A percentile compares a stretch with the other conserved stretches of the same genome.
Conservation (phyloP, 1,140 invertebrate genomes). For the Saccostrea echinata region DNA sequence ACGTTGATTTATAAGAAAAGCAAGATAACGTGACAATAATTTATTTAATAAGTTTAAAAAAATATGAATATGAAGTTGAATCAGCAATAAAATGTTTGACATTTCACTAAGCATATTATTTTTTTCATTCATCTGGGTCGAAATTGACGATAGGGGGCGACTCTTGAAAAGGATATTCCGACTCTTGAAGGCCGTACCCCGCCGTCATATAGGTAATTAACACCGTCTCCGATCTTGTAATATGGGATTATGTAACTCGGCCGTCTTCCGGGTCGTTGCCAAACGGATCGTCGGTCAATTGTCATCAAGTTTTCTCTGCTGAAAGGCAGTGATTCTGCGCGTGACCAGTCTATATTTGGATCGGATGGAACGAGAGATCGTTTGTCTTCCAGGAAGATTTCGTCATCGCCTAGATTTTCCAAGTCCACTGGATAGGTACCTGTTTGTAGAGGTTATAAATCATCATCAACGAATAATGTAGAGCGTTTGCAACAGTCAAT, state of each 20-base stretch:
- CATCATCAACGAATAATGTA: background rate
- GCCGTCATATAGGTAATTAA: background rate
- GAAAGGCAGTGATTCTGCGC: background rate
- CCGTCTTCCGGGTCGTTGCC: background rate
- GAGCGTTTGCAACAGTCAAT: no score
- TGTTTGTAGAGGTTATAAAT: background rate
- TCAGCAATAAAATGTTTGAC: no score
- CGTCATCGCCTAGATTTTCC: background rate
- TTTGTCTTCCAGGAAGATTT: slow-evolving; percentile 9
- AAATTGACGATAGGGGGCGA: background rate
- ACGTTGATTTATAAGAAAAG: no score
- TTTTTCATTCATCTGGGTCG: background rate
- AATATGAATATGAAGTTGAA: no score
- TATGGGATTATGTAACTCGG: background rate
- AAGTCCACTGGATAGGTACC: background rate
- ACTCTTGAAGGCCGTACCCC: slow-evolving; percentile 5
- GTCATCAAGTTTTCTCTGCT: slow-evolving; percentile 1
- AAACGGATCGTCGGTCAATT: background rate
- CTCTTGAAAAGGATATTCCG: background rate
- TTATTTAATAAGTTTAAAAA: no score
- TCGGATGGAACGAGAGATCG: background rate
- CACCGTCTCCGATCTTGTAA: slow-evolving; percentile 3
- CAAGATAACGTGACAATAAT: no score
- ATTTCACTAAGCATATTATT: no score
- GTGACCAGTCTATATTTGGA: background rate